Evolutionary conservation across 2,797 vertebrate species (phyloP), one percentile per base, ranked within the genome.

Genomic region (Siniperca obscura): DNA sequence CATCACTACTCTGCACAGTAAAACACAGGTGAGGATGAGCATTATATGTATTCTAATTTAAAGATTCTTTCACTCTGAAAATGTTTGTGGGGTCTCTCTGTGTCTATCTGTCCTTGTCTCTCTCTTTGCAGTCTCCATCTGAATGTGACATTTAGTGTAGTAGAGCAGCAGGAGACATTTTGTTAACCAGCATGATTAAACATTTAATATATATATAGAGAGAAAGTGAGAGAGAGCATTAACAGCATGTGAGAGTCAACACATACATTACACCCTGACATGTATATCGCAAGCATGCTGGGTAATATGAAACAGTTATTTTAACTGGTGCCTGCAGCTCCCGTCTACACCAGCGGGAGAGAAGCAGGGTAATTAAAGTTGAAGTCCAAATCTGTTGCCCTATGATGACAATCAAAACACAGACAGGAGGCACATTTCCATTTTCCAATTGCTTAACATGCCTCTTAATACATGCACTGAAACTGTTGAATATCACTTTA

Each of bases 161-260:
- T 3, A 30, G 17, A 82, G 38, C 83, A 82, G 57, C 38, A 22
- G 69, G 77, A 57, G 48, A 78, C 36, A 17, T 38, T 67, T 70
- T 65, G 48, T 62, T 79, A 65, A 62, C 59, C 22, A 56, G 61
- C 79, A 34, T 64, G 70, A 81, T 74, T 69, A 78, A 75, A 89
- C 61, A 76, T 79, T 79, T 73, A 80, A 76, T 14, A 56, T 27
- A 4, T 5, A 48, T 22, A 36, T 7, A 34, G n/a, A 30, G 25
- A 48, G 42, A 48, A 9, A 59, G n/a, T 5, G 22, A n/a, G 27
- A 14, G 36, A 25, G 13, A n/a, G 14, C 21, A 1, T 50, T 59
- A 81, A 81, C 79, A 81, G 70, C 50, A 55, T 81, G 78, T 30
- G 62, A 76, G 40, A 86, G 61, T 78, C 64, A 79, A 70, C 70